Evolutionary conservation across 2,888 invertebrate genomes (phyloP).

Genomic region (Brenthis ino): DNA sequence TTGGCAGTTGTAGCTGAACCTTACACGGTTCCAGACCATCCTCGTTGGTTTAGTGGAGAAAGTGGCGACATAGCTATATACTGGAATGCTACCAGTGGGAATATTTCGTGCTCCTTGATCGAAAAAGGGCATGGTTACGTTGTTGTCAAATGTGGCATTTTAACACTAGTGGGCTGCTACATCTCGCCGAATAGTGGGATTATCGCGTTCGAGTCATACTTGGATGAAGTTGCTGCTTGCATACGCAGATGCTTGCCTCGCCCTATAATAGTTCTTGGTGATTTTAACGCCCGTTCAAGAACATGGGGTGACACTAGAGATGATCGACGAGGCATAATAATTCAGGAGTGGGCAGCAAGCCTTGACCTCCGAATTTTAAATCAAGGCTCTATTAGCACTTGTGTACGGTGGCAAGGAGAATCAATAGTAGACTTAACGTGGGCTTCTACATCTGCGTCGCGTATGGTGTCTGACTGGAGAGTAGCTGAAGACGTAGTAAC

Average conservation of each 20-base stretch:
- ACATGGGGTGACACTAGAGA: constrained; percentile 24
- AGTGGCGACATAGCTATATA: constrained; percentile 27
- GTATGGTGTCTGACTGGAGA: constrained; percentile 24
- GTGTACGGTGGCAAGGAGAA: constrained; percentile 41
- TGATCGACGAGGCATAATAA: constrained; percentile 13
- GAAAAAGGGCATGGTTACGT: constrained; percentile 17
- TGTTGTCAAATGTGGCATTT: constrained; percentile 21
- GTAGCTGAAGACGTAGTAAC: constrained; percentile 31
- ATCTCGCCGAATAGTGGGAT: constrained; percentile 29
- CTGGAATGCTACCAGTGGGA: constrained; percentile 6
- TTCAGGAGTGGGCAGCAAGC: constrained; percentile 31
- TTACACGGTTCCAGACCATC: constrained; percentile 31
- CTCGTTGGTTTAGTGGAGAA: constrained; percentile 29
- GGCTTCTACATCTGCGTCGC: constrained; percentile 26
- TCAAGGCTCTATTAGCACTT: constrained; percentile 34
- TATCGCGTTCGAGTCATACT: constrained; percentile 19
- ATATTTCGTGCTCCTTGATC: constrained; percentile 7
- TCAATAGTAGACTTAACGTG: constrained; percentile 38
- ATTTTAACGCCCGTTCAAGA: constrained; percentile 31
- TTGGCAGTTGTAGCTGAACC: constrained; percentile 38
- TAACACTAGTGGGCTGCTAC: constrained; percentile 30
- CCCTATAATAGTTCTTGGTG: constrained; percentile 27
- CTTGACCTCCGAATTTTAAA: constrained; percentile 30
- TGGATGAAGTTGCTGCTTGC: constrained; percentile 22
- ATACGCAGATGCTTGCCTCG: constrained; percentile 20